Base-by-base conservation (phyloP, 2,113 vertebrate species). In the Nycticebus coucang region DNA sequence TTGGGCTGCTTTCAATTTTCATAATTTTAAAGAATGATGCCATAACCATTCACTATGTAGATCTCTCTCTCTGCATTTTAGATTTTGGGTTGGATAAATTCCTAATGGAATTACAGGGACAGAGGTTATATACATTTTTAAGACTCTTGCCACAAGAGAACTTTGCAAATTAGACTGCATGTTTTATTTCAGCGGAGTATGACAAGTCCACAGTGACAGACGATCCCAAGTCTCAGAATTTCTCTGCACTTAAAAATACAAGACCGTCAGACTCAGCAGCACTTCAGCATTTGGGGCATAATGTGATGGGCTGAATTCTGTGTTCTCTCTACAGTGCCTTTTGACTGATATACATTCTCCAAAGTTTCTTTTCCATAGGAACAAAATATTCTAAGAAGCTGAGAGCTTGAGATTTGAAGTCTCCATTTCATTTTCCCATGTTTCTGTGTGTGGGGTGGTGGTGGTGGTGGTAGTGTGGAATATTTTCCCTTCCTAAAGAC, bases 111-210 rank as follows among this genome's bases (percentile, higher is more conserved):
- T 94, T 87, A 77, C 75, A 80, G 17, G 55, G 92, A 97, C 53
- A 95, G 80, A 95, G 83, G 75, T 89, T 95, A 96, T 86, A 72
- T 92, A 94, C 64, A 94, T 97, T 97, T 97, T 96, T 91, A 93
- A 93, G 80, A 77, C 60, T 71, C 87, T 94, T 90, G 91, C 57
- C 82, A 84, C 53, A 77, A 41, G 45, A 97, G 71, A 96, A 96
- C 26, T 92, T 81, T 87, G 80, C 66, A 96, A 97, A 97, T 95
- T 82, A 92, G 80, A 93, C 82, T 89, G 30, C 92, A 80, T 72
- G 24, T 50, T 96, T 91, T 93, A 96, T 92, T 95, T 93, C 45
- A 92, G 62, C 33, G 33, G 69, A 94, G 50, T 75, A 77, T 66
- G 87, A 93, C 87, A 93, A 93, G 89, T 80, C 75, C 89, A 55